Base-by-base conservation (phyloP, 2,797 vertebrate species). In the Sebastiscus albofasciatus region DNA sequence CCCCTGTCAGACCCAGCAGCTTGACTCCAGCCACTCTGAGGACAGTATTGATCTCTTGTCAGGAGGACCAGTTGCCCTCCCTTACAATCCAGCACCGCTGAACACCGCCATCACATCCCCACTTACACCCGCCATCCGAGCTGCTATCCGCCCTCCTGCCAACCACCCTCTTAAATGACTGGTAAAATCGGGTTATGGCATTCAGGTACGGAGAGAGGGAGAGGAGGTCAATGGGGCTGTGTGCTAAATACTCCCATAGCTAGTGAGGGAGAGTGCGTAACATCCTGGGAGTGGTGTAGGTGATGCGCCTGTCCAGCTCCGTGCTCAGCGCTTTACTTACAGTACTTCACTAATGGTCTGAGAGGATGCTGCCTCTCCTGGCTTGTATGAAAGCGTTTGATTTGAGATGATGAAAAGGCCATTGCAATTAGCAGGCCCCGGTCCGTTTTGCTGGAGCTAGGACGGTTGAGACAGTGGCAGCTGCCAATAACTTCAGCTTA, bases 31-130 rank as follows among this genome's bases (percentile, higher is more conserved):
- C 96, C 94, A 97, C 96, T 96, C 93, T 95, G 96, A 97, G 97
- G 98, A 98, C 97, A 96, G 92, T 97, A 99, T 99, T 96, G 98
- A 99, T 99, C 98, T 98, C 97, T 97, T 98, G 98, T 99, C 98
- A 99, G 96, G 89, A 91, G 96, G 96, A 96, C 96, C 96, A 95
- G 96, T 97, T 96, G 96, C 97, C 97, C 96, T 96, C 96, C 89
- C 87, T 95, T 91, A 96, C 95, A 94, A 96, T 96, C 93, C 95
- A 91, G 95, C 93, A 90, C 91, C 81, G 87, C 90, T 96, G 96
- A 97, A 97, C 97, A 77, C 80, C 56, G 67, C 88, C 87, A 81
- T 82, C 85, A 84, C 88, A 70, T 80, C 88, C 87, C 89, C 81
- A 84, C 85, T 87, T 89, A 82, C 75, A 83, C 86, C 79, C 81